Evolutionary conservation across 2,888 invertebrate genomes (phyloP), one percentile per base, ranked within the genome.

Genomic region (Ophion obscuratus): DNA sequence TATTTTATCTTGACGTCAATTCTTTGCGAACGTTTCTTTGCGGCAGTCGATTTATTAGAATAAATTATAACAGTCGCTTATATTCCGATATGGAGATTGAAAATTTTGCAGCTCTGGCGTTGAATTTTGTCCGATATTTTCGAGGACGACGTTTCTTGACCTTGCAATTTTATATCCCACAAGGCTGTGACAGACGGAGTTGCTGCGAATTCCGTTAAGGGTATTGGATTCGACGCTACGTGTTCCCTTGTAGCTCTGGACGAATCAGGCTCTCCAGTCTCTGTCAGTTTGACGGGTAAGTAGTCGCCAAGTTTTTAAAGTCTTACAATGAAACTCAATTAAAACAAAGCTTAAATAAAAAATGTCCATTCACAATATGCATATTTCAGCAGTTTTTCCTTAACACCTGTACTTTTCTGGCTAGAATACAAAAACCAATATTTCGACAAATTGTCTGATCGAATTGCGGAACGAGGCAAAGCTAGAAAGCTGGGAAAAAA

Each of bases 211-310:
- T 94, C 92, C 89, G 95, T 98, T n/a, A 96, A 96, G 94, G 98
- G 98, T 20, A 96, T 99, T 90, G 98, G 99, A 5, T 99, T 99
- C 95, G 99, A 98, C 95, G 99, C 99, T 20, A 99, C 99, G 14
- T 99, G 99, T 93, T 99, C 99, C 0, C 94, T 99, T 84, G 99
- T 98, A 0, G 97, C 96, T 7, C 92, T 99, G 61, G 98, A 97
- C 91, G 94, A 95, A 89, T 94, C 96, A 84, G 96, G 96, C 17
- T 94, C 95, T 36, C 97, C 98, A 0, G 92, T 97, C 62, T 96
- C 97, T 62, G 96, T 98, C 0, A 97, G 96, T 92, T 95, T 95
- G 17, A 95, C 95, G 86, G 96, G 96, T 94, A 95, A 94, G 87
- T 79, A 3, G 17, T 17, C 17, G 17, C 53, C 17, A 17, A 53